Conservation (phyloP, 2,888 invertebrate species). For the Vannuccia rotundouncinata region DNA sequence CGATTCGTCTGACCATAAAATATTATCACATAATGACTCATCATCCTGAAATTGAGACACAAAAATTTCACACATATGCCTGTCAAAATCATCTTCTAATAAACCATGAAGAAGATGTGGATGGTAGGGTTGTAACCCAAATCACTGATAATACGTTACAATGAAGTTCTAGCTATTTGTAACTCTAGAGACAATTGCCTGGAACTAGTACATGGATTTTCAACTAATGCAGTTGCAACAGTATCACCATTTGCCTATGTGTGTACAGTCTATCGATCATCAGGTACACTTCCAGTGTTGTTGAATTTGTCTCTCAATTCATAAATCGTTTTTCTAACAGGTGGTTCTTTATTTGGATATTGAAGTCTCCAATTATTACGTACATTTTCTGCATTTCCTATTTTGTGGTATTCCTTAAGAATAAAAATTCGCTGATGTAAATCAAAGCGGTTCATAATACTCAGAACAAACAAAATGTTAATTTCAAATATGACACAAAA, state of each 20-base stretch:
- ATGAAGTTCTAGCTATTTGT: neutral
- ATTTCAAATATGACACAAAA: neutral
- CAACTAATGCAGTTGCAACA: neutral
- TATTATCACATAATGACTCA: neutral
- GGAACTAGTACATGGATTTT: neutral
- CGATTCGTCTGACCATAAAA: neutral
- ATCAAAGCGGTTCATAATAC: neutral
- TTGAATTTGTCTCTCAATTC: slow-evolving; percentile 18
- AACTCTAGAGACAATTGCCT: neutral
- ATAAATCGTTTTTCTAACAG: slow-evolving; percentile 16
- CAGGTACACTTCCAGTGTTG: slow-evolving; percentile 7
- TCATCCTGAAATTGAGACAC: slow-evolving; percentile 3
- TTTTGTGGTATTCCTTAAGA: neutral
- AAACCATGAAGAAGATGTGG: neutral
- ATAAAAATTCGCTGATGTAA: slow-evolving; percentile 16
- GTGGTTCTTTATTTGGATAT: too few species aligned
- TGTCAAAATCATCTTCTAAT: neutral
- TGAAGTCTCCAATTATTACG: neutral
- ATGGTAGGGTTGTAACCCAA: slow-evolving; percentile 1
- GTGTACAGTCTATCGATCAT: neutral
- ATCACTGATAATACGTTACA: neutral
- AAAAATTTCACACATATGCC: slow-evolving; percentile 9
- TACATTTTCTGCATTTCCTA: neutral
- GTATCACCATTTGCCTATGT: neutral
- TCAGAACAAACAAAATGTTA: neutral